These are phyloP conservation scores for Agrypnus murinus DNA, from an alignment of 2,888 invertebrate species.

Conservation along the genomic window DNA sequence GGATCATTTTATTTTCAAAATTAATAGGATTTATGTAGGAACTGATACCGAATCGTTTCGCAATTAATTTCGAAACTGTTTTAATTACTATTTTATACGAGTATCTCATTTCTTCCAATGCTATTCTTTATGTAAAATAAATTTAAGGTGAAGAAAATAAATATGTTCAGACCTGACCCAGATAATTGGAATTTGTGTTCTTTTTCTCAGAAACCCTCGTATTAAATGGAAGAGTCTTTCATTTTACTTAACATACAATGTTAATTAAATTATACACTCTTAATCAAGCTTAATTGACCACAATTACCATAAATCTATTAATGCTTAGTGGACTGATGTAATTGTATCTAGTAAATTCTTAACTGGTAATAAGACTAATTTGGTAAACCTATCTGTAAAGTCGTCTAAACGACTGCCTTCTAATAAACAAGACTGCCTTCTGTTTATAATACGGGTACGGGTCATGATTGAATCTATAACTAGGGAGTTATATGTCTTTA, in stretches of 20 bases:
- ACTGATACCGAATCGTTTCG: not conserved
- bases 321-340: slow-evolving; percentile 39
- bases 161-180: too few species aligned
- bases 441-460: slow-evolving; percentile 41
- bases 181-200: too few species aligned
- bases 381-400: slow-evolving; percentile 41
- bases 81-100: too few species aligned
- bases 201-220: not conserved
- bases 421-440: slow-evolving; percentile 34
- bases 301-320: slow-evolving; percentile 46
- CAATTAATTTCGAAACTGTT: not conserved
- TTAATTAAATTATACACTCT: slow-evolving; percentile 36
- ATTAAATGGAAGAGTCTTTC: too few species aligned
- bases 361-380: slow-evolving; percentile 41
- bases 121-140: too few species aligned
- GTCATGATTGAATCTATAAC: slow-evolving; percentile 40
- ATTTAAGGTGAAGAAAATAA: too few species aligned
- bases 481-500: slow-evolving; percentile 49
- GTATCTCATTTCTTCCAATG: too few species aligned
- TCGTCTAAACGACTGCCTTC: slow-evolving; percentile 30
- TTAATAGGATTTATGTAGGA: not conserved
- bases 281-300: slow-evolving; percentile 40
- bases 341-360: slow-evolving; percentile 44
- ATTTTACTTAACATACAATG: slow-evolving; percentile 16
- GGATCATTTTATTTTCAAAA: slow-evolving; percentile 8